A percentile compares a stretch with the other conserved stretches of the same genome.
phyloP scores from a whole-genome alignment of 2,113 vertebrate genomes.

The Vimba vimba region DNA sequence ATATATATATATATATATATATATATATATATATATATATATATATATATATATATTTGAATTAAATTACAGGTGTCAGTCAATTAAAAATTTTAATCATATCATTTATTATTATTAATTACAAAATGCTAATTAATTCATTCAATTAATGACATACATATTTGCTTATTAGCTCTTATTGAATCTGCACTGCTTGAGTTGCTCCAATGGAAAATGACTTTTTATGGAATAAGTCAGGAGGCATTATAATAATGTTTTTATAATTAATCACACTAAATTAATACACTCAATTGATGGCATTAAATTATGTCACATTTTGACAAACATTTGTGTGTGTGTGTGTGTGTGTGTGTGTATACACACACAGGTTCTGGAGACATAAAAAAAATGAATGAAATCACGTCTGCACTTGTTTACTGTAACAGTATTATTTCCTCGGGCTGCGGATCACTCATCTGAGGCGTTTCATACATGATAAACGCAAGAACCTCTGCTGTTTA shows the following conservation, averaged over 20 bases:
- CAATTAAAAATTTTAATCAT: neutral
- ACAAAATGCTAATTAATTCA: neutral
- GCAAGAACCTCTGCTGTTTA: slow-evolving; percentile 29
- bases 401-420: neutral
- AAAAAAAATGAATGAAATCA: neutral
- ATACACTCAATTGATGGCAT: neutral
- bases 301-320: neutral
- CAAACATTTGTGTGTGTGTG: no score
- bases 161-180: neutral
- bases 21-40: no score
- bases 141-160: neutral
- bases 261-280: neutral
- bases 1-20: no score
- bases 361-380: no score
- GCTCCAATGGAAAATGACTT: neutral
- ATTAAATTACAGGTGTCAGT: neutral
- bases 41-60: neutral
- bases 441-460: slow-evolving; percentile 21
- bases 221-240: neutral
- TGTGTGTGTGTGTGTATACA: no score
- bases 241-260: neutral
- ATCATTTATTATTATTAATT: neutral
- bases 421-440: neutral
- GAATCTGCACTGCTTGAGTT: neutral
- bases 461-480: slow-evolving; percentile 43